Evolutionary conservation across 2,113 vertebrate genomes (phyloP).

Genomic region (Camarhynchus parvulus): DNA sequence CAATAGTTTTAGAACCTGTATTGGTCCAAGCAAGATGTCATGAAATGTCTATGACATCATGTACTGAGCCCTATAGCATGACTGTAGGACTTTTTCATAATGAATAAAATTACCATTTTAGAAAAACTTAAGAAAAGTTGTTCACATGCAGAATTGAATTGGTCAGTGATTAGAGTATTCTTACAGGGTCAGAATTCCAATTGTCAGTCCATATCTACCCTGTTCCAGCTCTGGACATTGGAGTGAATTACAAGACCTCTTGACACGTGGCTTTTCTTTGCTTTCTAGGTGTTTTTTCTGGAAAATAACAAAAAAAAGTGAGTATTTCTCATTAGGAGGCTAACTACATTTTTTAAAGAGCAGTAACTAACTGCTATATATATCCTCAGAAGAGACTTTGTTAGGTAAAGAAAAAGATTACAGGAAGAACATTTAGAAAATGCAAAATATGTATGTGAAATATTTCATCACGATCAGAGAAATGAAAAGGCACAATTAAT

Average conservation of each 20-base stretch:
- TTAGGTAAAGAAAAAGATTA: rapidly evolving
- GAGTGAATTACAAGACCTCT: background rate
- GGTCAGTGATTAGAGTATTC: background rate
- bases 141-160: background rate
- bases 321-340: background rate
- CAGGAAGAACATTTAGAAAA: background rate
- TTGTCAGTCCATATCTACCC: background rate
- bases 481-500: background rate
- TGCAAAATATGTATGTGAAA: background rate
- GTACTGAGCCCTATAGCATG: background rate
- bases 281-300: too few species aligned
- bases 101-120: background rate
- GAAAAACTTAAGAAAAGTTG: background rate
- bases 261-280: background rate
- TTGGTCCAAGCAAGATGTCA: background rate
- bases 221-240: background rate
- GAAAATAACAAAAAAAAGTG: background rate
- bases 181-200: background rate
- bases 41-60: background rate
- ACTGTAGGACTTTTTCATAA: background rate
- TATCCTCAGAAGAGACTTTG: background rate
- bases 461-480: background rate
- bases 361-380: background rate
- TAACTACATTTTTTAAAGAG: background rate
- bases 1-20: background rate